Evolutionary conservation across 2,113 vertebrate genomes (phyloP).

Genomic region (Podarcis raffonei): DNA sequence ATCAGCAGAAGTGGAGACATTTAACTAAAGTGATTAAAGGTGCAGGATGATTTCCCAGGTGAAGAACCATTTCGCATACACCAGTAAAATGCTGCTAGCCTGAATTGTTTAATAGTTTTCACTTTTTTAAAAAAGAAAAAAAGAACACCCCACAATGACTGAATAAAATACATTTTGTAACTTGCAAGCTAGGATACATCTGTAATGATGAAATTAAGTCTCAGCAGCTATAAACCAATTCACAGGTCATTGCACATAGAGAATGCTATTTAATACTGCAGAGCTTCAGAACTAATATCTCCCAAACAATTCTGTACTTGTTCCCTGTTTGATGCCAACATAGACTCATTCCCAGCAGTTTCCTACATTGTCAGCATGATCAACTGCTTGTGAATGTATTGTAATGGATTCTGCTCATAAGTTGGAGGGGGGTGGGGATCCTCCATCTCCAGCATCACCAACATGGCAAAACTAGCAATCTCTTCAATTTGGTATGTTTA

Average conservation of each 20-base stretch:
- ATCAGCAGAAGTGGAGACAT: not conserved
- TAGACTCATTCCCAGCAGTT: not conserved
- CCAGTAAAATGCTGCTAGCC: slow-evolving; percentile 3
- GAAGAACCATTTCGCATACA: not conserved
- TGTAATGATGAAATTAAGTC: slow-evolving; percentile 15
- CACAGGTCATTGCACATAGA: not conserved
- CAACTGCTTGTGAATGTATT: not conserved
- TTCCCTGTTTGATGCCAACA: not conserved
- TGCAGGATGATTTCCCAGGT: slow-evolving; percentile 11
- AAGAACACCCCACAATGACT: not conserved
- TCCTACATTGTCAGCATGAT: not conserved
- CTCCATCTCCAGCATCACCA: not conserved
- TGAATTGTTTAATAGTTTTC: not conserved
- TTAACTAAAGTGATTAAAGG: slow-evolving; percentile 22
- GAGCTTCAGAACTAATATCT: not conserved
- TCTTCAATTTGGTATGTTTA: not conserved
- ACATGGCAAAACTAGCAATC: not conserved
- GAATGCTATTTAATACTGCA: not conserved
- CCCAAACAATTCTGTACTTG: not conserved
- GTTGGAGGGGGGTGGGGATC: fast-evolving
- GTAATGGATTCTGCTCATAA: not conserved
- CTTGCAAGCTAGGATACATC: not conserved
- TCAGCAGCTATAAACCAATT: not conserved
- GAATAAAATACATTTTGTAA: not conserved
- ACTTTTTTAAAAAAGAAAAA: not conserved